A percentile compares a stretch with the other conserved stretches of the same genome.
Evolutionary conservation across 2,113 vertebrate species (phyloP).

Genomic region (Nannospalax galili): DNA sequence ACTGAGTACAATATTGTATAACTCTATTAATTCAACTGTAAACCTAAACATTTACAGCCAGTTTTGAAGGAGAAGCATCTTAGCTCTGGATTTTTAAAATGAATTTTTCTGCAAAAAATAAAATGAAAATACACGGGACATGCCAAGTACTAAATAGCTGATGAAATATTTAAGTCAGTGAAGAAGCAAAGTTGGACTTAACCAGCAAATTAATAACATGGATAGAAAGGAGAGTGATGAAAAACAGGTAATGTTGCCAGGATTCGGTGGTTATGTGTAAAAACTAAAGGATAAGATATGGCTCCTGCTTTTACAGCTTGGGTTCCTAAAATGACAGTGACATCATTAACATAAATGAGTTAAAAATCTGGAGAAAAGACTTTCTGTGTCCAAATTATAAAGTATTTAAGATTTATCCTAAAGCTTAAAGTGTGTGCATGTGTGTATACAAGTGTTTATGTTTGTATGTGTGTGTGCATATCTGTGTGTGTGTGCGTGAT

Average conservation of each 20-base stretch:
- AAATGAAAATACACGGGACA: neutral
- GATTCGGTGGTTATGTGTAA: neutral
- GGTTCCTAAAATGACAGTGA: neutral
- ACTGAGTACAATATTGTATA: no score
- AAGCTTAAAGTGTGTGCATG: neutral
- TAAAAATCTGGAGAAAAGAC: neutral
- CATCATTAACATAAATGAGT: neutral
- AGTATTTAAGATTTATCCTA: neutral
- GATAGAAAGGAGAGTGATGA: neutral
- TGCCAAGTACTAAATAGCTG: neutral
- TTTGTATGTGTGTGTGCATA: neutral
- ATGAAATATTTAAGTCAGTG: neutral
- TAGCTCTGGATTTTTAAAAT: no score
- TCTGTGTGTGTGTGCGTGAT: neutral
- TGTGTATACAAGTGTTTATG: neutral
- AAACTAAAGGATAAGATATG: neutral
- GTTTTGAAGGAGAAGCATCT: no score
- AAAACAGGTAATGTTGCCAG: neutral
- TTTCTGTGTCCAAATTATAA: neutral
- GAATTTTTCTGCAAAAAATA: no score
- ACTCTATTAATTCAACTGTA: no score
- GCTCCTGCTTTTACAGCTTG: neutral
- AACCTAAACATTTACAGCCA: no score
- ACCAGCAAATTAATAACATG: neutral
- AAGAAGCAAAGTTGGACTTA: neutral